Evolutionary conservation across 2,113 vertebrate species (phyloP).

Genomic region (Tupaia chinensis): DNA sequence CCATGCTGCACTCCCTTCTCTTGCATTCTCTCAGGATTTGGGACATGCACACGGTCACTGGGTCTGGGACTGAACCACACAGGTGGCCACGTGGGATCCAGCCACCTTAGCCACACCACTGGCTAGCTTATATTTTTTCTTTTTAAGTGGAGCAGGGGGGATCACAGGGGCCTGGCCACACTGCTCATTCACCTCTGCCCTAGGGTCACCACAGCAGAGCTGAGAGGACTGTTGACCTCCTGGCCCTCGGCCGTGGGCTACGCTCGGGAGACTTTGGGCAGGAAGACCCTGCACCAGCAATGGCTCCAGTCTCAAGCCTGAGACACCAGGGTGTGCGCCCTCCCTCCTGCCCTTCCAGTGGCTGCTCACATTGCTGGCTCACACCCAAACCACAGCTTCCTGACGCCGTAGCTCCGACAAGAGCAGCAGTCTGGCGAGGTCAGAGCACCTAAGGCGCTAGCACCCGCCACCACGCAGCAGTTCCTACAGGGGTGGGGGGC

Average conservation of each 20-base stretch:
- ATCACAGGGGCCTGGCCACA: neutral
- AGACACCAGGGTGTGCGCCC: rapidly evolving
- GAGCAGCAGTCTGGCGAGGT: neutral
- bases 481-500: neutral
- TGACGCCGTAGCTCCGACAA: no score
- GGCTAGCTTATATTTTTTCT: no score
- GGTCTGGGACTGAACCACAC: no score
- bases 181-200: no score
- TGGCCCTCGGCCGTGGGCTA: neutral
- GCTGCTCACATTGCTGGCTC: rapidly evolving
- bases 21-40: no score
- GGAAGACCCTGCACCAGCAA: no score
- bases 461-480: rapidly evolving
- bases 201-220: no score
- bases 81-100: no score
- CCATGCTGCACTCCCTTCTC: no score
- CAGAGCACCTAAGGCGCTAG: neutral
- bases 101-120: no score
- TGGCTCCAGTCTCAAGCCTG: neutral
- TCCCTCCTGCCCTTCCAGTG: neutral
- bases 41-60: no score
- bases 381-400: neutral
- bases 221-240: neutral
- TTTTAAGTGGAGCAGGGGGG: neutral
- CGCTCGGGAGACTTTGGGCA: no score